Percentiles rank a stretch among this genome's conserved stretches.
Evolutionary conservation across 2,888 invertebrate genomes (phyloP).

Genomic region (Leptura quadrifasciata): DNA sequence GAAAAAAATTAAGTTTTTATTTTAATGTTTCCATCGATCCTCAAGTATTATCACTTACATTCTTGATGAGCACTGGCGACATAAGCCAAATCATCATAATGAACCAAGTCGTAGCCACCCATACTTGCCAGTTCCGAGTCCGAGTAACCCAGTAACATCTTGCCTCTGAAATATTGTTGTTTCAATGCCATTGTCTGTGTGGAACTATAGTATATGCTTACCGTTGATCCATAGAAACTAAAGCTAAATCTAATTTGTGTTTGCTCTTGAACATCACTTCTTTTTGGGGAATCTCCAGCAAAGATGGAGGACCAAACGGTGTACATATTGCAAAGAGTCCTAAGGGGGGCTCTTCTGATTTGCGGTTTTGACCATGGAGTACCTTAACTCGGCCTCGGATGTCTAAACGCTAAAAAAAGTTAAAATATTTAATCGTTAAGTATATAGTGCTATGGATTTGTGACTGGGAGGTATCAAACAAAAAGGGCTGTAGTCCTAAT

Average conservation of each 20-base stretch:
- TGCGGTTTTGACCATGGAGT: constrained; percentile 96
- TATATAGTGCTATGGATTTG: neutral
- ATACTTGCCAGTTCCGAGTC: constrained; percentile 93
- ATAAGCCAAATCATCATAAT: constrained; percentile 97
- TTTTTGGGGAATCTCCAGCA: constrained; percentile 97
- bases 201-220: constrained; percentile 67
- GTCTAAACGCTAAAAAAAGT: constrained; percentile 89
- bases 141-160: constrained; percentile 94
- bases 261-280: constrained; percentile 99
- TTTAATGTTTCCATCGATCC: neutral
- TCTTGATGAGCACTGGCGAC: constrained; percentile 99
- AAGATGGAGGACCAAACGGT: constrained; percentile 98
- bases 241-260: constrained; percentile 96
- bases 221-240: constrained; percentile 98
- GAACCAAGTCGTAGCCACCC: constrained; percentile 98
- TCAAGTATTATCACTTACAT: constrained; percentile 81
- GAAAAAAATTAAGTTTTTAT: constrained; percentile 3
- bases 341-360: constrained; percentile 94
- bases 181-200: neutral
- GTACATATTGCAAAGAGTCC: constrained; percentile 98
- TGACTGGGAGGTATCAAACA: neutral
- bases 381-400: constrained; percentile 97
- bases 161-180: constrained; percentile 82
- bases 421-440: constrained; percentile 47
- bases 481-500: too few relatives aligned